Evolutionary conservation across 2,113 vertebrate genomes (phyloP).

Genomic region (Aegotheles bennettii): DNA sequence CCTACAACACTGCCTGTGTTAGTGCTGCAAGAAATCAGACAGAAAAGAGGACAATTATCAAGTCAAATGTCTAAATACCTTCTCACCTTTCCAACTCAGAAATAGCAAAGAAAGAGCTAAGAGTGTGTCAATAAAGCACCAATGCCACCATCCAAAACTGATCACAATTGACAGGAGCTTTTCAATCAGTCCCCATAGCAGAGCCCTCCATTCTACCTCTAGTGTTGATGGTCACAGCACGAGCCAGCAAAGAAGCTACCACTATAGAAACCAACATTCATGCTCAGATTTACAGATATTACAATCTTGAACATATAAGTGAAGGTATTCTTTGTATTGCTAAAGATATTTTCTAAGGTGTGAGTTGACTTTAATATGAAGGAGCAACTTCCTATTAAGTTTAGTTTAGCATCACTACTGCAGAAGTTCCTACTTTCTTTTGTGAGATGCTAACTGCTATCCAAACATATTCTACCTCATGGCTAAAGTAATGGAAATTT

Average conservation of each 20-base stretch:
- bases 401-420: not conserved
- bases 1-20: rapidly evolving
- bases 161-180: not conserved
- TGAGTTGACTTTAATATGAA: not conserved
- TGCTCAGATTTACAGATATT: not conserved
- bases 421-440: not conserved
- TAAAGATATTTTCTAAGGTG: not conserved
- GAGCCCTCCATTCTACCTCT: not conserved
- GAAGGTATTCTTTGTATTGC: not conserved
- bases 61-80: not conserved
- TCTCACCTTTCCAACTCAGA: not conserved
- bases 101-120: not conserved
- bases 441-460: not conserved
- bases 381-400: not conserved
- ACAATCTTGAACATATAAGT: not conserved
- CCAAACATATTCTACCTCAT: not conserved
- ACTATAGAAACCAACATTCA: not conserved
- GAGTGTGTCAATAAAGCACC: not conserved
- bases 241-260: not conserved
- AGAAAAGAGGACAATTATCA: not conserved
- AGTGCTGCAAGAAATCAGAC: not conserved
- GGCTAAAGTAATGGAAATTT: not conserved
- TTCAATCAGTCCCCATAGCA: not conserved
- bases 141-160: not conserved
- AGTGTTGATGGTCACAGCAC: not conserved